A percentile compares a stretch with the other conserved stretches of the same genome.
Conservation (phyloP, 2,888 invertebrate genomes). For the Spodoptera littoralis region DNA sequence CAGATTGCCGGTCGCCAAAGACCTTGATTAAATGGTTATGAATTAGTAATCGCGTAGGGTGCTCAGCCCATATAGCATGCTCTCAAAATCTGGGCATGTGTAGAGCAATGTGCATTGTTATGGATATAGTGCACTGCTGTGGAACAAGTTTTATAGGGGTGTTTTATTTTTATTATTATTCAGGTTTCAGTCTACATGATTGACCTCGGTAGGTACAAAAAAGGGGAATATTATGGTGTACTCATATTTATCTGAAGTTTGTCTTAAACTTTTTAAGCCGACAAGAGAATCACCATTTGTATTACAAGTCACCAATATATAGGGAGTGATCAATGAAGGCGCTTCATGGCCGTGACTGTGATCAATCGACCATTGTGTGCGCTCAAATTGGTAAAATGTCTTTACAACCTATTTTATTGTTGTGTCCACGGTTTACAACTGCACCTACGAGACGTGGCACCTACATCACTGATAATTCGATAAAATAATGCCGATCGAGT, state of each 20-base stretch:
- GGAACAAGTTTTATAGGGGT: slow-evolving; percentile 64
- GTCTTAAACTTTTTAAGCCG: slow-evolving; percentile 1
- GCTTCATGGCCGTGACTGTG: slow-evolving; percentile 60
- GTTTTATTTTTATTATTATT: slow-evolving; percentile 72
- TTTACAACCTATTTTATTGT: slow-evolving; percentile 62
- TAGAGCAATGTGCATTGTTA: slow-evolving; percentile 82
- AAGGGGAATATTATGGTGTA: not conserved
- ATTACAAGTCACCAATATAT: slow-evolving; percentile 38
- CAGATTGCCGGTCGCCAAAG: slow-evolving; percentile 40
- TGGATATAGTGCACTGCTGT: slow-evolving; percentile 74
- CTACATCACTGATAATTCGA: slow-evolving; percentile 61
- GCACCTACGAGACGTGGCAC: slow-evolving; percentile 51
- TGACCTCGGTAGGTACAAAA: slow-evolving; percentile 33
- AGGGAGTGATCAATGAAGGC: slow-evolving; percentile 52
- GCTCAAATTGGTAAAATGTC: slow-evolving; percentile 66
- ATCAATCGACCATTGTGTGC: slow-evolving; percentile 68
- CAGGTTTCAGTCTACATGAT: slow-evolving; percentile 43
- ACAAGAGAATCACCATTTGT: slow-evolving; percentile 33
- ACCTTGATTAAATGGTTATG: slow-evolving; percentile 63
- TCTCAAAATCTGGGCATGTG: slow-evolving; percentile 75
- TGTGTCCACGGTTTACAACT: slow-evolving; percentile 49
- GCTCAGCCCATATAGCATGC: slow-evolving; percentile 69
- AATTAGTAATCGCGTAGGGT: slow-evolving; percentile 64
- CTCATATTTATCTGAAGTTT: slow-evolving; percentile 12
- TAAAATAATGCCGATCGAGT: slow-evolving; percentile 52